Conservation (phyloP, 2,113 vertebrate genomes). For the Petrocephalus zakoni region DNA sequence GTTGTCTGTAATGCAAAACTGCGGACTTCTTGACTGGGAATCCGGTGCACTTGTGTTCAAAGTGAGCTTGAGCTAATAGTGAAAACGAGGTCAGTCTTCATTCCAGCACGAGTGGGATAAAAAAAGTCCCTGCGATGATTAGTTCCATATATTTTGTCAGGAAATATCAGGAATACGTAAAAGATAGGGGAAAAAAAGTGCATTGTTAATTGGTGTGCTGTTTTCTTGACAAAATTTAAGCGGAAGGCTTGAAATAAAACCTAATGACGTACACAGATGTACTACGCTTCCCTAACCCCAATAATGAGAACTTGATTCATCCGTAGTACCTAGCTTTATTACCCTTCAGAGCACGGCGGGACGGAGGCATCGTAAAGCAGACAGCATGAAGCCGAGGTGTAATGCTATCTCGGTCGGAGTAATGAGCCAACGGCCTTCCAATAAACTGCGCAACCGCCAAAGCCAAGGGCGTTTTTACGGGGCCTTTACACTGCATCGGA, state of each 20-base stretch:
- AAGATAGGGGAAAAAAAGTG: neutral
- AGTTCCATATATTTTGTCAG: neutral
- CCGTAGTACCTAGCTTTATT: conserved; percentile 20
- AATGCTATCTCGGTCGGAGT: neutral
- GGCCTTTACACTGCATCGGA: conserved; percentile 4
- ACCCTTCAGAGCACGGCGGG: conserved; percentile 8
- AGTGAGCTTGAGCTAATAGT: neutral
- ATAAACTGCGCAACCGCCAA: conserved; percentile 13
- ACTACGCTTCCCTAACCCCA: conserved; percentile 18
- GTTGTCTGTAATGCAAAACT: neutral
- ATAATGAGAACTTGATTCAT: conserved; percentile 26
- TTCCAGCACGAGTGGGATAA: neutral
- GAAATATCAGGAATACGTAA: neutral
- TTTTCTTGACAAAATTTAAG: conserved; percentile 19
- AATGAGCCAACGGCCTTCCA: neutral
- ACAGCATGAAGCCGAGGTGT: conserved; percentile 7
- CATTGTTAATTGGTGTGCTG: conserved; percentile 6
- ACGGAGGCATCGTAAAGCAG: conserved; percentile 8
- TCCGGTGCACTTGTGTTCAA: neutral
- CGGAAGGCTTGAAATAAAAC: conserved; percentile 21
- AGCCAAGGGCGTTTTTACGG: neutral
- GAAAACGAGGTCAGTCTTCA: neutral
- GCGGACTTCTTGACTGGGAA: neutral
- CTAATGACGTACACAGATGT: conserved; percentile 21
- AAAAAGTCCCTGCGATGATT: neutral